phyloP scores from a whole-genome alignment of 2,797 vertebrate genomes.

The Hoplostethus atlanticus region DNA sequence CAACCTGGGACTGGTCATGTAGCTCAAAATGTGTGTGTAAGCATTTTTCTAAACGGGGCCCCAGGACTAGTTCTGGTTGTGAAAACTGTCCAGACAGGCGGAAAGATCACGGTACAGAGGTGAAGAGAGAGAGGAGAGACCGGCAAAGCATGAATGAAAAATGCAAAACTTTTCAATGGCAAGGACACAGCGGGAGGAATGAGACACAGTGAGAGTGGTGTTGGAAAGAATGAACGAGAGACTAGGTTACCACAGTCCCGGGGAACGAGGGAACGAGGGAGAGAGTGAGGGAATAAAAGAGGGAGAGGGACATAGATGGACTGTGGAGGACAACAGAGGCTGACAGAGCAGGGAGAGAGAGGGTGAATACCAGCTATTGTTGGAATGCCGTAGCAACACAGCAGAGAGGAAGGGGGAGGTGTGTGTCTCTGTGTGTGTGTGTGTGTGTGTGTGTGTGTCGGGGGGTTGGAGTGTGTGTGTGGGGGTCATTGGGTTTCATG shows the following conservation, averaged over 20 bases:
- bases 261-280: slow-evolving; percentile 16
- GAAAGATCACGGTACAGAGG: background rate
- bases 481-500: slow-evolving; percentile 70
- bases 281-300: slow-evolving; percentile 54
- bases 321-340: slow-evolving; percentile 57
- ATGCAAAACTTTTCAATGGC: slow-evolving; percentile 26
- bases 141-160: slow-evolving; percentile 14
- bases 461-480: slow-evolving; percentile 1
- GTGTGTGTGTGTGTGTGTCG: slow-evolving; percentile 33
- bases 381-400: slow-evolving; percentile 78
- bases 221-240: slow-evolving; percentile 25
- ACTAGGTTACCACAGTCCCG: background rate
- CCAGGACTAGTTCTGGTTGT: no score
- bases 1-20: no score
- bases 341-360: slow-evolving; percentile 41
- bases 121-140: no score
- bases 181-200: background rate
- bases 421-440: slow-evolving; percentile 15
- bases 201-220: slow-evolving; percentile 35
- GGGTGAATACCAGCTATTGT: slow-evolving; percentile 82
- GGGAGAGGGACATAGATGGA: slow-evolving; percentile 66
- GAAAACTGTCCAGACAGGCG: no score
- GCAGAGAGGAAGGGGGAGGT: slow-evolving; percentile 57
- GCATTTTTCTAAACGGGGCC: no score
- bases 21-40: no score